These are phyloP conservation scores for Ochropacha duplaris DNA, from an alignment of 2,888 invertebrate genomes.

Conservation along the genomic window DNA sequence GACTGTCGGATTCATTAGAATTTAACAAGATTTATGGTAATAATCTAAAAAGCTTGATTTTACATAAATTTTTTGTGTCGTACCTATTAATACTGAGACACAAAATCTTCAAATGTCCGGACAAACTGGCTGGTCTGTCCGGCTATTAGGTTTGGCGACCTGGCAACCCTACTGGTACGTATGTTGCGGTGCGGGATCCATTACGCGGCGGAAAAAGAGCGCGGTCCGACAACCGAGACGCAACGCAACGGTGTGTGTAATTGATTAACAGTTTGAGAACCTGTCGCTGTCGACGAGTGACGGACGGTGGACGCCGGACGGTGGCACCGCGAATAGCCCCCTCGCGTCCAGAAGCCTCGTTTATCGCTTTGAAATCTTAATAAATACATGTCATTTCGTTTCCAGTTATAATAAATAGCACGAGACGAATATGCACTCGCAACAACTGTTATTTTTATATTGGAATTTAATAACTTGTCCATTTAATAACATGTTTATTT, in stretches of 20 bases:
- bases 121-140: too few relatives aligned
- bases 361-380: conserved; percentile 56
- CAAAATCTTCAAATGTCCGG: too few relatives aligned
- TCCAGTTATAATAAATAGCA: conserved; percentile 36
- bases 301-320: conserved; percentile 37
- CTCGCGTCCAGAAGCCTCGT: conserved; percentile 30
- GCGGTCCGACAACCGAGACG: conserved; percentile 26
- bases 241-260: conserved; percentile 69
- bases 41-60: too few relatives aligned
- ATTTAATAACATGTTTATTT: conserved; percentile 40
- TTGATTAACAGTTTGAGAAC: conserved; percentile 76
- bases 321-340: conserved; percentile 20
- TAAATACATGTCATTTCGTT: conserved; percentile 50
- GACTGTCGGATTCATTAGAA: too few relatives aligned
- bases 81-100: too few relatives aligned
- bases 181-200: conserved; percentile 65
- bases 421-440: conserved; percentile 26
- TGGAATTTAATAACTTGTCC: conserved; percentile 48
- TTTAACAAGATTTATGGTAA: too few relatives aligned
- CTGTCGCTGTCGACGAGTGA: conserved; percentile 56
- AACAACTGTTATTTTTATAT: conserved; percentile 43
- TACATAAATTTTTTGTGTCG: too few relatives aligned
- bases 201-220: conserved; percentile 74
- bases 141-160: too few relatives aligned
- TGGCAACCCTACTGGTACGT: too few relatives aligned